Evolutionary conservation across 2,888 invertebrate genomes (phyloP).

Genomic region (Netelia inedita): DNA sequence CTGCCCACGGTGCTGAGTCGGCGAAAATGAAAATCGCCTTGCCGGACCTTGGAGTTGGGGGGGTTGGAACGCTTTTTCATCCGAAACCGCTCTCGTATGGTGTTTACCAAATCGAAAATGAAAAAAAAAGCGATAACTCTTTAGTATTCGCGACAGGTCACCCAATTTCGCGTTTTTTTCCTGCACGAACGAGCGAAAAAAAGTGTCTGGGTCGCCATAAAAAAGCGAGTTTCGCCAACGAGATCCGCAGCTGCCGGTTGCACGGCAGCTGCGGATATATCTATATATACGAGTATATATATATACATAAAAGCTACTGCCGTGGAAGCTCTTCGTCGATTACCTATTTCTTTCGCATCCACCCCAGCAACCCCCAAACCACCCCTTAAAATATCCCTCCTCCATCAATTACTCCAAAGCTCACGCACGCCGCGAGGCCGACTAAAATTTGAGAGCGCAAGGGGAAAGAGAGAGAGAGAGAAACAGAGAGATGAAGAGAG

Average conservation of each 20-base stretch:
- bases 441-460: constrained; percentile 56
- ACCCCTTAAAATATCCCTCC: constrained; percentile 53
- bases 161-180: constrained; percentile 14
- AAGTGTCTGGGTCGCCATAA: constrained; percentile 16
- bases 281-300: background rate
- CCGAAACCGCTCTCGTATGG: too few relatives aligned
- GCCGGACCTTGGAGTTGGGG: too few relatives aligned
- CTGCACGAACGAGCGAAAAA: constrained; percentile 13
- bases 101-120: too few relatives aligned
- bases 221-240: constrained; percentile 26
- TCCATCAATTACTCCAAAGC: constrained; percentile 65
- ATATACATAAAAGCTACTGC: constrained; percentile 12
- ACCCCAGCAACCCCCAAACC: constrained; percentile 6
- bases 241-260: constrained; percentile 30
- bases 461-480: constrained; percentile 26
- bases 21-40: too few relatives aligned
- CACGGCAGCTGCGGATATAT: background rate
- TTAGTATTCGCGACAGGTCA: constrained; percentile 38
- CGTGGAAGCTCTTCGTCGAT: constrained; percentile 46
- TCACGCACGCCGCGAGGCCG: constrained; percentile 59
- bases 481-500: constrained; percentile 2
- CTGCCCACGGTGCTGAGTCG: too few relatives aligned
- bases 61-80: too few relatives aligned
- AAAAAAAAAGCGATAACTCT: constrained; percentile 3
- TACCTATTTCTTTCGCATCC: constrained; percentile 56